These are phyloP conservation scores for Scarus forsteni DNA, from an alignment of 2,797 vertebrate genomes.

Conservation along the genomic window DNA sequence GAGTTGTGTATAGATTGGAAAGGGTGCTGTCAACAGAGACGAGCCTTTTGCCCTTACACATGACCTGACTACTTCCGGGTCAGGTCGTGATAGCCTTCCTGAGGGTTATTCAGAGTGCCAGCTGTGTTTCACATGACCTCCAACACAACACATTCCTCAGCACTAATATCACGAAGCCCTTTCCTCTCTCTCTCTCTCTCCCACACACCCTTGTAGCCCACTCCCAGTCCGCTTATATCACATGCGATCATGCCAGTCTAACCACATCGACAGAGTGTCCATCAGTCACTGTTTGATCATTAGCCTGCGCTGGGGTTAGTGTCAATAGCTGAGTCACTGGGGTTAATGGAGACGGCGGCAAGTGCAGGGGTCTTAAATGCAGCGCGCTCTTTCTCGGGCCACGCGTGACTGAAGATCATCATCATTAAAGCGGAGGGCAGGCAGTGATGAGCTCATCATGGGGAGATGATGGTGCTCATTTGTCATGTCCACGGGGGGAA, in stretches of 20 bases:
- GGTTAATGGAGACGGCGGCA: conserved; percentile 68
- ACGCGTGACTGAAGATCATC: conserved; percentile 74
- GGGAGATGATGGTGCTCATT: conserved; percentile 62
- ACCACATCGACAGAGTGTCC: conserved; percentile 36
- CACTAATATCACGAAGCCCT: conserved; percentile 62
- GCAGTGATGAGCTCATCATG: conserved; percentile 69
- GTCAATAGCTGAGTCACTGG: conserved; percentile 73
- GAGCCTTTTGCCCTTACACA: conserved; percentile 70
- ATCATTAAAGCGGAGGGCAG: conserved; percentile 67
- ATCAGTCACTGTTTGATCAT: conserved; percentile 65
- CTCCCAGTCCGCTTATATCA: conserved; percentile 50
- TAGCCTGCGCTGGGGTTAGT: conserved; percentile 44
- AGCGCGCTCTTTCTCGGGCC: conserved; percentile 48
- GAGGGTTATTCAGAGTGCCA: conserved; percentile 78
- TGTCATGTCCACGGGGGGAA: conserved; percentile 59
- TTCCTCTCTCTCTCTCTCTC: conserved; percentile 26
- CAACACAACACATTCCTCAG: conserved; percentile 72
- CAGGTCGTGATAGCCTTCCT: conserved; percentile 68
- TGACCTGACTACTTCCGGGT: conserved; percentile 81
- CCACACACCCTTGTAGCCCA: conserved; percentile 39
- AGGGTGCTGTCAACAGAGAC: conserved; percentile 73
- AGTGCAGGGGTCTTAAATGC: conserved; percentile 54
- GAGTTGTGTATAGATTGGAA: conserved; percentile 72
- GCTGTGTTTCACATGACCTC: conserved; percentile 81
- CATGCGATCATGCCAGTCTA: conserved; percentile 37